phyloP scores from a whole-genome alignment of 2,113 vertebrate species.

The Neolamprologus modestus region DNA sequence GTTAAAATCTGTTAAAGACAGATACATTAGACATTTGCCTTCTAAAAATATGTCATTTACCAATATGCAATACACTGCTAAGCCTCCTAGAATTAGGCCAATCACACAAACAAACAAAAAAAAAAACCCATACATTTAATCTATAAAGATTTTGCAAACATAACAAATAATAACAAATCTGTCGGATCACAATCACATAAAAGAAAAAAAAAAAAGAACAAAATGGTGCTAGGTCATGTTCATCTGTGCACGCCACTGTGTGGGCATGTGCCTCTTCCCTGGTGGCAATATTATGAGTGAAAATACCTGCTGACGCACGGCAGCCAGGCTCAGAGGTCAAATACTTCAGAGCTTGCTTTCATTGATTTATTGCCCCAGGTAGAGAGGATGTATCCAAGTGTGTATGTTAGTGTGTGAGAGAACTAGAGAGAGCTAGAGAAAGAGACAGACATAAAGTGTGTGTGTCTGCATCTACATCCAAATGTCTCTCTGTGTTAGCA shows the following conservation, averaged over 20 bases:
- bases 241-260: constrained; percentile 13
- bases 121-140: background rate
- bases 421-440: background rate
- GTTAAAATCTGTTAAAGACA: background rate
- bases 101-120: background rate
- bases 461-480: constrained; percentile 6
- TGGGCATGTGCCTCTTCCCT: constrained; percentile 13
- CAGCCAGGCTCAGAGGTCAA: constrained; percentile 55
- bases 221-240: constrained; percentile 20
- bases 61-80: background rate
- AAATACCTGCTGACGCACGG: constrained; percentile 64
- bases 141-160: background rate
- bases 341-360: constrained; percentile 45
- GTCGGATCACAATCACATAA: background rate
- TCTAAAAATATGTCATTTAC: background rate
- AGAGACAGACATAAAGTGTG: constrained; percentile 6
- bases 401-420: background rate
- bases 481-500: constrained; percentile 18
- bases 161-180: background rate
- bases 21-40: background rate
- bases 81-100: background rate
- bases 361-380: constrained; percentile 60
- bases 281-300: constrained; percentile 63
- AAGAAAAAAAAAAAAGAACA: background rate
- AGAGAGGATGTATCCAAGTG: background rate